Percentiles rank a stretch among this genome's conserved stretches.
These are phyloP conservation scores for Seira ritae DNA, from an alignment of 2,888 invertebrate species.

Conservation along the genomic window DNA sequence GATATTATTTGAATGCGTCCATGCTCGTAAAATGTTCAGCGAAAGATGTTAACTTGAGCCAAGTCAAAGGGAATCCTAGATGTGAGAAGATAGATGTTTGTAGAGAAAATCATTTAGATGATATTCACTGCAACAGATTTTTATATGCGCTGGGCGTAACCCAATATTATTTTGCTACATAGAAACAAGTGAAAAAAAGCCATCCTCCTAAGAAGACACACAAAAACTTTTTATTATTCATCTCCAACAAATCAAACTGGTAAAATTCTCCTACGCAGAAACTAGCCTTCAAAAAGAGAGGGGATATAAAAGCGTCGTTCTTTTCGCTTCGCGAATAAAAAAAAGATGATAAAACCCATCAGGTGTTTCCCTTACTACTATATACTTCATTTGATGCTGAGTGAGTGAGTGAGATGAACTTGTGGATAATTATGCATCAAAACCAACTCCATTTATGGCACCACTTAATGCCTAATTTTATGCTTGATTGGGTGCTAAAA, in stretches of 20 bases:
- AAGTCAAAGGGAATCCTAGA: background rate
- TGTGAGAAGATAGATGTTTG: background rate
- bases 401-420: background rate
- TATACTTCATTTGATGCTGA: too few relatives aligned
- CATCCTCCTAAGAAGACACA: slow-evolving; percentile 30
- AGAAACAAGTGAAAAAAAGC: slow-evolving; percentile 34
- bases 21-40: background rate
- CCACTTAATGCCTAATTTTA: too few relatives aligned
- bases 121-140: slow-evolving; percentile 50
- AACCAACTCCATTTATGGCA: too few relatives aligned
- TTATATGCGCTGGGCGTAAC: slow-evolving; percentile 54
- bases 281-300: slow-evolving; percentile 38
- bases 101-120: slow-evolving; percentile 2
- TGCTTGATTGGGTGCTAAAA: too few relatives aligned
- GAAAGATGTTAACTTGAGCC: slow-evolving; percentile 1
- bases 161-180: slow-evolving; percentile 46
- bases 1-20: background rate
- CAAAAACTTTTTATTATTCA: slow-evolving; percentile 26
- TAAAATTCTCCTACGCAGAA: slow-evolving; percentile 50
- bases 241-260: slow-evolving; percentile 26
- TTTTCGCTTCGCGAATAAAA: slow-evolving; percentile 35
- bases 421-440: background rate
- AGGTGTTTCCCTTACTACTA: background rate
- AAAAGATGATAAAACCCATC: background rate
- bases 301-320: slow-evolving; percentile 29